These are phyloP conservation scores for Brienomyrus longianalis DNA, from an alignment of 2,113 vertebrate species.

Conservation along the genomic window DNA sequence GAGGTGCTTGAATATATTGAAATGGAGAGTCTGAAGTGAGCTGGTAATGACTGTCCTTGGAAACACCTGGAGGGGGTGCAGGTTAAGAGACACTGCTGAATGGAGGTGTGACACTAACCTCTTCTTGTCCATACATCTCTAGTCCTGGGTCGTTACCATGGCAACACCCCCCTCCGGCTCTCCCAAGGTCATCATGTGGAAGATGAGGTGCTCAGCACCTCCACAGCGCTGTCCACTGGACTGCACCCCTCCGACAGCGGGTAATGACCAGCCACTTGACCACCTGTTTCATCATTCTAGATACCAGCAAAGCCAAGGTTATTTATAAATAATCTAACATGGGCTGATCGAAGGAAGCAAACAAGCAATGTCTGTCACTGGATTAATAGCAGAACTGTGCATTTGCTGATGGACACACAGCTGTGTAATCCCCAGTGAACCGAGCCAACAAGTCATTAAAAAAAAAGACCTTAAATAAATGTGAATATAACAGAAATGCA, in stretches of 20 bases:
- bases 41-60: neutral
- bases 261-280: slow-evolving; percentile 29
- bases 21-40: neutral
- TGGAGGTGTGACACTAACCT: neutral
- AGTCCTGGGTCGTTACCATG: slow-evolving; percentile 59
- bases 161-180: slow-evolving; percentile 48
- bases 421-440: neutral
- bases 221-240: slow-evolving; percentile 49
- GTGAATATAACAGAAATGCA: neutral
- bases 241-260: slow-evolving; percentile 49
- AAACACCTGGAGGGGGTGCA: neutral
- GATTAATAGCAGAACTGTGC: neutral
- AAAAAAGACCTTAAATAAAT: neutral
- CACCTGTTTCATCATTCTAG: slow-evolving; percentile 5
- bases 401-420: neutral
- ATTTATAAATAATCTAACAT: neutral
- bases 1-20: neutral
- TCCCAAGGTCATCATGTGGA: slow-evolving; percentile 59
- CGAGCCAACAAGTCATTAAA: neutral
- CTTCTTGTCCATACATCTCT: neutral
- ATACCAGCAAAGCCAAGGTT: neutral
- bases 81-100: neutral
- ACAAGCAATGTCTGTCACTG: neutral
- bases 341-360: neutral
- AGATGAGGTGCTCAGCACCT: slow-evolving; percentile 60